A percentile compares a stretch with the other conserved stretches of the same genome.
Evolutionary conservation across 35 echinoderm and acorn worm species (phyloP).

Genomic region (Apostichopus californicus): DNA sequence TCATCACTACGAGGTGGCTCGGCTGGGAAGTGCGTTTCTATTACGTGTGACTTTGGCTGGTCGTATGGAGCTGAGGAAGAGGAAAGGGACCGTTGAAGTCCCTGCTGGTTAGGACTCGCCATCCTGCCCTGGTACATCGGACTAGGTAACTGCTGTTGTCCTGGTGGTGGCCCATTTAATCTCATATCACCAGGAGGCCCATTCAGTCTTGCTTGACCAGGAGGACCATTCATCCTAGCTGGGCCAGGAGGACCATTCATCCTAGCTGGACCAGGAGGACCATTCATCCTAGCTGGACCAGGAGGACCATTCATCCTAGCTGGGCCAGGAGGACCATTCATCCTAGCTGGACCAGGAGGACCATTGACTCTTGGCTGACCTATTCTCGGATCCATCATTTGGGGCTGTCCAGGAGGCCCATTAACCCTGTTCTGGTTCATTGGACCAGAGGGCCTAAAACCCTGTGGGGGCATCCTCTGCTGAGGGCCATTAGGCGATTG

Average conservation of each 20-base stretch:
- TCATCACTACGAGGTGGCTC: constrained; percentile 39
- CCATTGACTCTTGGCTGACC: constrained; percentile 36
- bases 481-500: not conserved
- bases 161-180: constrained; percentile 31
- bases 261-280: constrained; percentile 34
- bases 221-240: constrained; percentile 13
- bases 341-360: constrained; percentile 43
- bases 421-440: not conserved
- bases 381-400: not conserved
- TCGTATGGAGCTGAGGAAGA: constrained; percentile 31
- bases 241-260: constrained; percentile 20
- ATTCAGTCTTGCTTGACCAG: constrained; percentile 25
- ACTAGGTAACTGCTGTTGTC: constrained; percentile 32
- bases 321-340: constrained; percentile 1
- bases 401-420: not conserved
- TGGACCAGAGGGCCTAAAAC: not conserved
- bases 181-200: constrained; percentile 33
- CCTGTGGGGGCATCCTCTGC: constrained; percentile 56
- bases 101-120: not conserved
- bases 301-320: constrained; percentile 25
- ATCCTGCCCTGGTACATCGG: constrained; percentile 39
- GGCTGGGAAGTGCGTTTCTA: constrained; percentile 44
- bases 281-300: constrained; percentile 17
- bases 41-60: constrained; percentile 9
- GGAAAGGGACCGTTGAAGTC: not conserved